These are phyloP conservation scores for Acronicta leporina DNA, from an alignment of 2,888 invertebrate genomes.

Conservation along the genomic window DNA sequence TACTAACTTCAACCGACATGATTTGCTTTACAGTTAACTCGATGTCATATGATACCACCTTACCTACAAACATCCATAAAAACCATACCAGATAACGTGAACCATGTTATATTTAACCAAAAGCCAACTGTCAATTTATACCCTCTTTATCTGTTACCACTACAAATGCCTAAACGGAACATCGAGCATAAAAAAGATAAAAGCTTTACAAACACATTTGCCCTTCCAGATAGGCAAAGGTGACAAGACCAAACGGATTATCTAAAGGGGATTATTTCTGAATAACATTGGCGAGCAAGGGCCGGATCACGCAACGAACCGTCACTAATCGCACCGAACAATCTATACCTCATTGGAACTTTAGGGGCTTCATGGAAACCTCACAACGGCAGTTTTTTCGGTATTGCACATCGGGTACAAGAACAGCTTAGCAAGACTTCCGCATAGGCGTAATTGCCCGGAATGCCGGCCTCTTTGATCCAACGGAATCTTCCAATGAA, in stretches of 20 bases:
- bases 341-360: constrained; percentile 61
- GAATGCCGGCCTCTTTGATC: constrained; percentile 33
- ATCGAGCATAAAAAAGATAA: constrained; percentile 7
- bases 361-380: constrained; percentile 66
- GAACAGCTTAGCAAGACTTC: constrained; percentile 41
- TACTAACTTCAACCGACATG: no score
- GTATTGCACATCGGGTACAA: constrained; percentile 42
- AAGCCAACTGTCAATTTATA: no score
- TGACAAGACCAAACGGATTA: constrained; percentile 53
- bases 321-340: constrained; percentile 62
- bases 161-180: background rate
- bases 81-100: no score
- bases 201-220: constrained; percentile 26
- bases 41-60: no score
- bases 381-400: constrained; percentile 55
- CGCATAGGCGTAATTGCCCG: constrained; percentile 44
- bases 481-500: constrained; percentile 13
- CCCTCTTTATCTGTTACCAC: no score
- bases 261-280: constrained; percentile 59
- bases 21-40: no score
- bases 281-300: constrained; percentile 51
- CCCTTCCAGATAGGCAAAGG: constrained; percentile 36
- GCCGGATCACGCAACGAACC: constrained; percentile 57
- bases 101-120: no score
- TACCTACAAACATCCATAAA: no score